These are phyloP conservation scores for Centropyge bicolor DNA, from an alignment of 2,797 vertebrate genomes.

Conservation along the genomic window DNA sequence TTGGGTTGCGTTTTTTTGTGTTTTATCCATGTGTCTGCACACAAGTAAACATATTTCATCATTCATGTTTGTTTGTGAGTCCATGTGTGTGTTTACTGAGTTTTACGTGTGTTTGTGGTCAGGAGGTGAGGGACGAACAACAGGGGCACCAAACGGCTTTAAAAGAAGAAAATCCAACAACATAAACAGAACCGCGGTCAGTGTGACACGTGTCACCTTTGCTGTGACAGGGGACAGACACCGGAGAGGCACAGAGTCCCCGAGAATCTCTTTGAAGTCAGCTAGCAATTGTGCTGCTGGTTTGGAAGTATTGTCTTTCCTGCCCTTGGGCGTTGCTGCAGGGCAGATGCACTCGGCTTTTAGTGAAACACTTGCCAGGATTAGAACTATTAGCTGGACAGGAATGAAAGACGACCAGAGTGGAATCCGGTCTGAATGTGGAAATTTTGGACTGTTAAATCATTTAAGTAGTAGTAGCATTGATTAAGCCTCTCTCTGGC, in stretches of 20 bases:
- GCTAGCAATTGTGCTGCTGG: slow-evolving; percentile 53
- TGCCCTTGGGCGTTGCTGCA: slow-evolving; percentile 67
- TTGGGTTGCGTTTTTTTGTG: neutral
- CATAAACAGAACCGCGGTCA: slow-evolving; percentile 77
- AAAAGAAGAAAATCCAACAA: slow-evolving; percentile 80
- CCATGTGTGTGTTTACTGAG: slow-evolving; percentile 24
- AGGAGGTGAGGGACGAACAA: slow-evolving; percentile 75
- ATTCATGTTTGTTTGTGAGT: slow-evolving; percentile 21
- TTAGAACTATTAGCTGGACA: slow-evolving; percentile 68
- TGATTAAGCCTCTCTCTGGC: slow-evolving; percentile 19
- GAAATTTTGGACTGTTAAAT: slow-evolving; percentile 29
- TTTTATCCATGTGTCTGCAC: neutral
- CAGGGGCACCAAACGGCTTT: slow-evolving; percentile 71
- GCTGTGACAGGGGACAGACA: slow-evolving; percentile 66
- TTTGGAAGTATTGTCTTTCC: slow-evolving; percentile 74
- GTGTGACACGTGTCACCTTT: slow-evolving; percentile 77
- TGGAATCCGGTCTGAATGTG: slow-evolving; percentile 29
- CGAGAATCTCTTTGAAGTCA: slow-evolving; percentile 70
- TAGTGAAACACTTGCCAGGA: slow-evolving; percentile 71
- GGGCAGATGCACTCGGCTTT: slow-evolving; percentile 70
- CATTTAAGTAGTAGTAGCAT: slow-evolving; percentile 1
- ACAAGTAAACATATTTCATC: slow-evolving; percentile 2
- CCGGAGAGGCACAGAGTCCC: slow-evolving; percentile 52
- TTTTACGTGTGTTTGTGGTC: slow-evolving; percentile 58
- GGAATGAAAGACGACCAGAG: slow-evolving; percentile 35